Evolutionary conservation across 2,888 invertebrate genomes (phyloP).

Genomic region (Timandra comae): DNA sequence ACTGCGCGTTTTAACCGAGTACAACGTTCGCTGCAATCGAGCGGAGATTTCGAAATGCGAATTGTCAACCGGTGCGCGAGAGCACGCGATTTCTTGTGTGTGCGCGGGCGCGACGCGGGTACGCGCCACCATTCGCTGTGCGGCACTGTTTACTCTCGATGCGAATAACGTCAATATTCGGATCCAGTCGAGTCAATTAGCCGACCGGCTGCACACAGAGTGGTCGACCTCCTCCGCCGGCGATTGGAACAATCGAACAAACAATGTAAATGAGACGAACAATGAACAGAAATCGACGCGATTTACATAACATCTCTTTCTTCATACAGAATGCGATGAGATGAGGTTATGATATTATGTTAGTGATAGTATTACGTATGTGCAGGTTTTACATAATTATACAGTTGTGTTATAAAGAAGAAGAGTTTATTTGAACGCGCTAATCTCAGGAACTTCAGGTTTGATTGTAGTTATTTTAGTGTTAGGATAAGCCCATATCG

Average conservation of each 20-base stretch:
- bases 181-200: slow-evolving; percentile 27
- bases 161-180: too few relatives aligned
- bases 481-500: too few relatives aligned
- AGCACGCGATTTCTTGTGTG: slow-evolving; percentile 27
- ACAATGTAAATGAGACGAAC: slow-evolving; percentile 26
- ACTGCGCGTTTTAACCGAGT: slow-evolving; percentile 30
- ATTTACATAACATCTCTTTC: slow-evolving; percentile 37
- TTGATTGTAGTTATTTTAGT: too few relatives aligned
- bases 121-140: slow-evolving; percentile 57
- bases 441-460: too few relatives aligned
- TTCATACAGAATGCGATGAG: slow-evolving; percentile 6
- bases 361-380: too few relatives aligned
- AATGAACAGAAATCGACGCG: slow-evolving; percentile 40
- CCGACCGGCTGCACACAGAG: slow-evolving; percentile 27
- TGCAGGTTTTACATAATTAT: too few relatives aligned
- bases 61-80: slow-evolving; percentile 39
- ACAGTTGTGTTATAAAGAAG: too few relatives aligned
- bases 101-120: slow-evolving; percentile 51
- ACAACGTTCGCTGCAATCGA: slow-evolving; percentile 42
- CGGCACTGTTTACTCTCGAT: slow-evolving; percentile 49
- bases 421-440: too few relatives aligned
- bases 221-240: slow-evolving; percentile 27
- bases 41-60: slow-evolving; percentile 57
- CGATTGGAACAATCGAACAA: slow-evolving; percentile 34
- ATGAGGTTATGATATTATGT: too few relatives aligned